phyloP scores from a whole-genome alignment of 2,888 invertebrate species.

The Tyria jacobaeae region DNA sequence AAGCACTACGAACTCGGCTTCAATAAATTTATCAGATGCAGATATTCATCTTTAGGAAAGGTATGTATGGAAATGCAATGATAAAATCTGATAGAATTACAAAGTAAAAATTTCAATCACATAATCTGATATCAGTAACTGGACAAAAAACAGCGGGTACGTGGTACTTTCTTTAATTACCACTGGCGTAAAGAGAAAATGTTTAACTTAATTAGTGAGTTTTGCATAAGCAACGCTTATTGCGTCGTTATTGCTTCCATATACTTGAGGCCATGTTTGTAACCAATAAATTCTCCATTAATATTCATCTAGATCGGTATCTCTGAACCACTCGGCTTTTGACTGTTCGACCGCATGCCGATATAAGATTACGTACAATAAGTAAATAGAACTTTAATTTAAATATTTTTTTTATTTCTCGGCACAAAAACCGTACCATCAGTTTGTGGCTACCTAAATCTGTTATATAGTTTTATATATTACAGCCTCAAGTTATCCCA shows the following conservation, averaged over 20 bases:
- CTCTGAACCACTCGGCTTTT: slow-evolving; percentile 49
- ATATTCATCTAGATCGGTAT: slow-evolving; percentile 56
- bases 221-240: slow-evolving; percentile 24
- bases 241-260: slow-evolving; percentile 33
- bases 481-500: too few species aligned
- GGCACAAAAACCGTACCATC: slow-evolving; percentile 35
- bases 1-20: background rate
- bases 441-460: slow-evolving; percentile 44
- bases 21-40: background rate
- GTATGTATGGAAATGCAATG: background rate
- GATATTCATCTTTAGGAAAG: background rate
- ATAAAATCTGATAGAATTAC: slow-evolving; percentile 4
- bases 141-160: background rate
- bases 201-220: slow-evolving; percentile 24
- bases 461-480: slow-evolving; percentile 27
- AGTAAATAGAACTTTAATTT: slow-evolving; percentile 49
- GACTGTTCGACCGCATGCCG: slow-evolving; percentile 50
- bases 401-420: slow-evolving; percentile 42
- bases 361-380: slow-evolving; percentile 39
- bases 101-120: background rate
- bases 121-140: background rate
- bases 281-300: slow-evolving; percentile 51
- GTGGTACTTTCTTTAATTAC: slow-evolving; percentile 4
- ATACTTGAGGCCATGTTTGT: slow-evolving; percentile 50
- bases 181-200: slow-evolving; percentile 6